A percentile compares a stretch with the other conserved stretches of the same genome.
These are phyloP conservation scores for Myiozetetes cayanensis DNA, from an alignment of 2,113 vertebrate species.

Conservation along the genomic window DNA sequence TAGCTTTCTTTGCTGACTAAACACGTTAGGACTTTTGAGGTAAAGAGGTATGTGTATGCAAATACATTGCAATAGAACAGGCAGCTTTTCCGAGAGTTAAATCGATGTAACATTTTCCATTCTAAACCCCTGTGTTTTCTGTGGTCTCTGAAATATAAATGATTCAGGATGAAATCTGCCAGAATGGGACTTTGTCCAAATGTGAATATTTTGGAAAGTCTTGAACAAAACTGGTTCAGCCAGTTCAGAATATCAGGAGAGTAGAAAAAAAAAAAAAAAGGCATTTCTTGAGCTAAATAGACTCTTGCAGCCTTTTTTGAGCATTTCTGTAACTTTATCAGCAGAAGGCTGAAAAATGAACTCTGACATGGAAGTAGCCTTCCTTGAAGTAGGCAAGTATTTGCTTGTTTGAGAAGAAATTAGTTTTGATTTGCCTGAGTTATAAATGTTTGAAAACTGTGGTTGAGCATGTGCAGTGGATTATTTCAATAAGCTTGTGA, in stretches of 20 bases:
- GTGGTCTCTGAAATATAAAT: constrained; percentile 47
- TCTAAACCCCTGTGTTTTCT: constrained; percentile 32
- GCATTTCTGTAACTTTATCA: constrained; percentile 23
- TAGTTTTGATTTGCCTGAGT: constrained; percentile 51
- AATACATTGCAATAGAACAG: neutral
- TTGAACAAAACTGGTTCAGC: constrained; percentile 28
- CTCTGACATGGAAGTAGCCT: constrained; percentile 33
- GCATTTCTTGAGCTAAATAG: neutral
- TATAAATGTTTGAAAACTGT: constrained; percentile 25
- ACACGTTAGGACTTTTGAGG: constrained; percentile 10
- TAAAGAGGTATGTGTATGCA: neutral
- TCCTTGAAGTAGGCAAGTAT: constrained; percentile 31
- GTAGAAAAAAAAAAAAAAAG: neutral
- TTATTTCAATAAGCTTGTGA: constrained; percentile 16
- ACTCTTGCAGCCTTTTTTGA: neutral
- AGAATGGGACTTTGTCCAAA: constrained; percentile 7
- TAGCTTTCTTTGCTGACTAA: constrained; percentile 22
- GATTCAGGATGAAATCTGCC: constrained; percentile 44
- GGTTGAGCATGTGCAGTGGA: constrained; percentile 44
- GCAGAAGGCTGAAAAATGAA: constrained; percentile 39
- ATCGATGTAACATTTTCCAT: constrained; percentile 10
- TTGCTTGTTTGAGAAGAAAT: constrained; percentile 50
- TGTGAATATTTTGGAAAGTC: constrained; percentile 36
- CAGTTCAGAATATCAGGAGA: constrained; percentile 2
- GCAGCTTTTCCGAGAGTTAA: constrained; percentile 27